Base-by-base conservation (phyloP, 2,797 vertebrate genomes). In the Enteromius thamalakanensis region DNA sequence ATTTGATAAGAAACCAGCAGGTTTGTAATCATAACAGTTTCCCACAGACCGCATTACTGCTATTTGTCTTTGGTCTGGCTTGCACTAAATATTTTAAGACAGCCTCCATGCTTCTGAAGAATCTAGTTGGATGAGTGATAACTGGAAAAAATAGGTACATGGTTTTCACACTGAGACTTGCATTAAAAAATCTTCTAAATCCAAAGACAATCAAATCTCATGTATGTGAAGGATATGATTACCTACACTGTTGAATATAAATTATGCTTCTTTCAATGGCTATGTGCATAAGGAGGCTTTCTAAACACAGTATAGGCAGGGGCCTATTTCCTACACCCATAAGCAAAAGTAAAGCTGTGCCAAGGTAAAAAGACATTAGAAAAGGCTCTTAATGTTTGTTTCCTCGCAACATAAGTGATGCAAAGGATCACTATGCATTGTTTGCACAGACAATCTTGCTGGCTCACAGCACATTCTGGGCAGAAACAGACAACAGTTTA, bases 321-420 rank as follows among this genome's bases (percentile, higher is more conserved):
- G 34, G 14, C 42, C 19, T 42, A 15, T 78, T 62, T 77, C n/a
- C 67, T 34, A 34, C 34, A 49, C 37, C 58, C 55, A 40, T 62
- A 47, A 60, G 17, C 34, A 14, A 55, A 70, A 80, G 67, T 34
- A 62, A 80, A 76, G 49, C 9, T 68, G 37, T 78, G 19, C 64
- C 42, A 82, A 80, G 67, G 77, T 74, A 77, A 80, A 77, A 26
- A 85, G 71, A 85, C 45, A 80, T 83, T 65, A 70, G 47, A 81
- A 65, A 51, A 34, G 8, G 53, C 45, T 53, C 74, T 40, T 6
- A 69, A 49, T 81, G 29, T 58, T 21, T 21, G 37, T 55, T 42
- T 68, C 11, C 69, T 64, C 26, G 0, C 64, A 67, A 49, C 51
- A 51, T 79, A 76, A 79, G 76, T 71, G 10, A 34, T 64, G 45